Evolutionary conservation across 2,888 invertebrate genomes (phyloP).

Genomic region (Cyaniris semiargus): DNA sequence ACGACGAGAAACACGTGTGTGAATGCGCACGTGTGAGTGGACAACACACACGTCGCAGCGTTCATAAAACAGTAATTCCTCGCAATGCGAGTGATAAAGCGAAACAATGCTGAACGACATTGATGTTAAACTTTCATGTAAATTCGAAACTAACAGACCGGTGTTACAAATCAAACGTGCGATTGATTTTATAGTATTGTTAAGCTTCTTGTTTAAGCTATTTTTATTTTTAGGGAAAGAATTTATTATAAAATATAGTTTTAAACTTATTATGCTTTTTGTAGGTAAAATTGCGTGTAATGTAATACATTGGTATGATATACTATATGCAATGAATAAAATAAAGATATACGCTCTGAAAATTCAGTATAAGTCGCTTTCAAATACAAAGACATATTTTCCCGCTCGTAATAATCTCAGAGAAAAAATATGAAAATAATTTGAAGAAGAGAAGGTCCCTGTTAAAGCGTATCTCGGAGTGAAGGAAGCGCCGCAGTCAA

Average conservation of each 20-base stretch:
- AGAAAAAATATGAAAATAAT: constrained; percentile 42
- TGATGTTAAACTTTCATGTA: constrained; percentile 32
- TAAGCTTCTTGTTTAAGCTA: neutral
- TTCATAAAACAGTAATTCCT: constrained; percentile 56
- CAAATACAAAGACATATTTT: constrained; percentile 6
- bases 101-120: constrained; percentile 37
- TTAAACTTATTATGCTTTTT: too few species aligned
- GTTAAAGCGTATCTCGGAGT: constrained; percentile 64
- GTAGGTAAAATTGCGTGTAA: too few species aligned
- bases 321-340: too few species aligned
- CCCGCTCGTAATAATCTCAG: neutral
- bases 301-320: too few species aligned
- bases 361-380: neutral
- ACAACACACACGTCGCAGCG: constrained; percentile 55
- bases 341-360: too few species aligned
- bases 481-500: constrained; percentile 71
- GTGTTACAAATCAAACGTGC: constrained; percentile 4
- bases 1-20: neutral
- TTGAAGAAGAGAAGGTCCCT: constrained; percentile 52
- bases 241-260: too few species aligned
- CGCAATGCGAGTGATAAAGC: constrained; percentile 45
- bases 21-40: constrained; percentile 40
- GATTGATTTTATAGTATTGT: constrained; percentile 10
- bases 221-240: neutral
- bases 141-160: constrained; percentile 15